Evolutionary conservation across 2,113 vertebrate genomes (phyloP).

Genomic region (Heloderma charlesbogerti): DNA sequence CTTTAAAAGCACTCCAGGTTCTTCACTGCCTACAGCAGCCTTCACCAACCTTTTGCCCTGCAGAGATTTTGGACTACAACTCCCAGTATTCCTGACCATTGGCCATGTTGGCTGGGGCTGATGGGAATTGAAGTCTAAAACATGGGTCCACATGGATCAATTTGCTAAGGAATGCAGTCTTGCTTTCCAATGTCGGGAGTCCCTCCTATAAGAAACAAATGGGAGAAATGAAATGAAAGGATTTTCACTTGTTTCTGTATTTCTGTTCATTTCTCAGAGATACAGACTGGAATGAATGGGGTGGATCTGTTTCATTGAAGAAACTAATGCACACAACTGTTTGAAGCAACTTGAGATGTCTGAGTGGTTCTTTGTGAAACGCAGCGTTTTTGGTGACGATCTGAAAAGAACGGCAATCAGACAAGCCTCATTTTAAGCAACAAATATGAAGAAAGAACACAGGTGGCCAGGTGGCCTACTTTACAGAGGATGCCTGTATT

Average conservation of each 20-base stretch:
- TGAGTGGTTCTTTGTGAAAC: background rate
- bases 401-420: background rate
- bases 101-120: no score
- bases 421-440: background rate
- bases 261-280: background rate
- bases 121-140: no score
- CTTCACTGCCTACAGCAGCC: background rate
- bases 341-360: background rate
- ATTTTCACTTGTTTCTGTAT: background rate
- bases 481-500: no score
- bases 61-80: no score
- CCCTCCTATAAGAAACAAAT: background rate
- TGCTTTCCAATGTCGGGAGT: background rate
- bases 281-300: background rate
- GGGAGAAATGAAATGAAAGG: background rate
- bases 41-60: no score
- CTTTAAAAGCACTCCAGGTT: background rate
- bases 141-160: background rate
- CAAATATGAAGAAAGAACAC: background rate
- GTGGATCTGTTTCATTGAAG: background rate
- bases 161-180: background rate
- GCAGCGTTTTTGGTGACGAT: background rate
- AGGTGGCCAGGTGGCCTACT: no score
- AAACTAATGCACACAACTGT: background rate
- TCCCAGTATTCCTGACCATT: no score